A percentile compares a stretch with the other conserved stretches of the same genome.
phyloP scores from a whole-genome alignment of 64 coral and sea anemone genomes.

The Montipora cactus region DNA sequence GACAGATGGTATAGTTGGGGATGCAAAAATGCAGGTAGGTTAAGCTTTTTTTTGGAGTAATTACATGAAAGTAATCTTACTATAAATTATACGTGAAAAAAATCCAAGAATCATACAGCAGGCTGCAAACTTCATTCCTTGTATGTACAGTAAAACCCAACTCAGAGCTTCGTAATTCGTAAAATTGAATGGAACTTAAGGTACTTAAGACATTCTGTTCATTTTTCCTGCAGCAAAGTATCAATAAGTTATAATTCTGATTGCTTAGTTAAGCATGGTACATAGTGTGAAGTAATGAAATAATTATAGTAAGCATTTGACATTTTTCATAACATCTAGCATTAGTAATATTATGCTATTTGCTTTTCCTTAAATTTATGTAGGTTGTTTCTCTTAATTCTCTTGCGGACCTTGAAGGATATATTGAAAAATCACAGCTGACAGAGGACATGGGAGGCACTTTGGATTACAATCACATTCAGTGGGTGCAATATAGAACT shows the following conservation, averaged over 20 bases:
- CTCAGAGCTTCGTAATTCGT: background rate
- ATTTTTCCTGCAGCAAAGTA: background rate
- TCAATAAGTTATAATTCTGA: too few relatives aligned
- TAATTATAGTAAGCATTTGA: too few relatives aligned
- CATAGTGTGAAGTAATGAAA: too few relatives aligned
- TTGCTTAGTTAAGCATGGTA: too few relatives aligned
- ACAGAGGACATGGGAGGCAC: slow-evolving; percentile 77
- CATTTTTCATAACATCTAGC: too few relatives aligned
- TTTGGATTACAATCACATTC: slow-evolving; percentile 78
- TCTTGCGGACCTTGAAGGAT: slow-evolving; percentile 73
- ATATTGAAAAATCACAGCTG: slow-evolving; percentile 76
- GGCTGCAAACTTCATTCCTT: too few relatives aligned
- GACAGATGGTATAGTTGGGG: slow-evolving; percentile 51
- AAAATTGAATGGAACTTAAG: background rate
- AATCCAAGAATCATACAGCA: too few relatives aligned
- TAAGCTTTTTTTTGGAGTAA: too few relatives aligned
- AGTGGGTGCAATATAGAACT: slow-evolving; percentile 86
- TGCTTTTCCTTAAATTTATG: background rate
- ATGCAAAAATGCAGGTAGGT: slow-evolving; percentile 45
- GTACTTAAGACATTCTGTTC: background rate
- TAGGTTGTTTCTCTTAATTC: slow-evolving; percentile 73
- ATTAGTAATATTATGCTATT: too few relatives aligned
- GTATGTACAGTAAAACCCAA: too few relatives aligned
- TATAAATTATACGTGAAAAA: too few relatives aligned
- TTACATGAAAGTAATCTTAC: too few relatives aligned